Evolutionary conservation across 2,113 vertebrate genomes (phyloP), one percentile per base, ranked within the genome.

Genomic region (Sciurus niger): DNA sequence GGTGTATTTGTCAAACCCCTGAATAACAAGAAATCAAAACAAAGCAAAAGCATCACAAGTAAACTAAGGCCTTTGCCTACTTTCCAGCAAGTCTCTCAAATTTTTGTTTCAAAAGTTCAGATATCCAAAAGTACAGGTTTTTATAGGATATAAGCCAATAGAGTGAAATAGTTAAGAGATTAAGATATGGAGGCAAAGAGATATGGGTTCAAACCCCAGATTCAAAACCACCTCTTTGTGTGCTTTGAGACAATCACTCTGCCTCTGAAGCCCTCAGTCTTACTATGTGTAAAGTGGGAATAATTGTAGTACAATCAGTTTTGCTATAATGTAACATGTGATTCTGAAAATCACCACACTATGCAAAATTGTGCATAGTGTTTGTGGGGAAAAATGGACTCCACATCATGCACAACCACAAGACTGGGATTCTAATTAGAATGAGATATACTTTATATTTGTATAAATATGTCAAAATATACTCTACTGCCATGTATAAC

Each of bases 21-120:
- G 51, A 95, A 70, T 55, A 95, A 96, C 63, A 76, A 65, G 22
- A 85, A 93, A 85, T 51, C 55, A 92, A 91, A 95, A 46, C 9
- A 84, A 94, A 88, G 91, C n/a, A 92, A 89, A 97, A 88, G 24
- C 37, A 73, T 94, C 83, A 63, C 55, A 92, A 87, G 76, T 28
- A 95, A 95, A 95, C 84, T 78, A 70, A 96, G 43, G 46, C 30
- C 74, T 90, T 89, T 85, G 43, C 63, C 34, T 94, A 51, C 74
- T 86, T 96, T 76, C 43, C 13, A 70, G 48, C 43, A 89, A 32
- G 83, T 51, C 40, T 73, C 48, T 84, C 46, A 34, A 73, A 85
- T 70, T 89, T 95, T 82, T 90, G 4, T 77, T 95, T 92, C 72
- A 80, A 87, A 94, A 90, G 43, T 3, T 87, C n/a, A 60, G 16